These are phyloP conservation scores for Synchiropus splendidus DNA, from an alignment of 2,113 vertebrate species.

Conservation along the genomic window DNA sequence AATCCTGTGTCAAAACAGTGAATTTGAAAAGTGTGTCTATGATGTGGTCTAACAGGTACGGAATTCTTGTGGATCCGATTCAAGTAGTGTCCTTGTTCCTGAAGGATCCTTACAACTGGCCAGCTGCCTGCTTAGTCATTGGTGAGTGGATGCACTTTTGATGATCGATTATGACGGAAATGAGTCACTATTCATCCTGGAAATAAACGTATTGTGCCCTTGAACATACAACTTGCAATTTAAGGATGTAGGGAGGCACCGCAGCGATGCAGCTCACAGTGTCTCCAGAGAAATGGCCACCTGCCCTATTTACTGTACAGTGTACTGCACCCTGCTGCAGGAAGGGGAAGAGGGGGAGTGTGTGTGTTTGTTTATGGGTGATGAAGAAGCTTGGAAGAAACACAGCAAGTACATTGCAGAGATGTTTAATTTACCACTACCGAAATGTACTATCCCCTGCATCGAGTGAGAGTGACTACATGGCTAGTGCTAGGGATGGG, in stretches of 20 bases:
- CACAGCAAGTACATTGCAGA: too few species aligned
- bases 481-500: too few species aligned
- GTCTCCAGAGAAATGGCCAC: constrained; percentile 50
- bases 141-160: constrained; percentile 59
- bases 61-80: constrained; percentile 83
- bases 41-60: constrained; percentile 72
- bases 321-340: constrained; percentile 32
- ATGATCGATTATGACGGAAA: not conserved
- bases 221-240: too few species aligned
- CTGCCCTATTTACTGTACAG: constrained; percentile 47
- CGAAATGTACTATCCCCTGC: too few species aligned
- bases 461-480: too few species aligned
- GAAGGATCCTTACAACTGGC: constrained; percentile 85
- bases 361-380: too few species aligned
- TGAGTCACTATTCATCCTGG: too few species aligned
- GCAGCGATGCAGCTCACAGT: constrained; percentile 41
- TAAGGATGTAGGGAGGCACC: constrained; percentile 34
- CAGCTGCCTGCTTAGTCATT: constrained; percentile 75
- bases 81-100: constrained; percentile 81
- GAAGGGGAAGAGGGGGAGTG: constrained; percentile 4
- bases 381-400: too few species aligned
- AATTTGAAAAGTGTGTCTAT: too few species aligned
- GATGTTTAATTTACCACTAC: too few species aligned
- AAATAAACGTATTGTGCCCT: too few species aligned
- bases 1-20: too few species aligned